Conservation (phyloP, 2,888 invertebrate genomes). For the Hirtodrosophila trivittata region DNA sequence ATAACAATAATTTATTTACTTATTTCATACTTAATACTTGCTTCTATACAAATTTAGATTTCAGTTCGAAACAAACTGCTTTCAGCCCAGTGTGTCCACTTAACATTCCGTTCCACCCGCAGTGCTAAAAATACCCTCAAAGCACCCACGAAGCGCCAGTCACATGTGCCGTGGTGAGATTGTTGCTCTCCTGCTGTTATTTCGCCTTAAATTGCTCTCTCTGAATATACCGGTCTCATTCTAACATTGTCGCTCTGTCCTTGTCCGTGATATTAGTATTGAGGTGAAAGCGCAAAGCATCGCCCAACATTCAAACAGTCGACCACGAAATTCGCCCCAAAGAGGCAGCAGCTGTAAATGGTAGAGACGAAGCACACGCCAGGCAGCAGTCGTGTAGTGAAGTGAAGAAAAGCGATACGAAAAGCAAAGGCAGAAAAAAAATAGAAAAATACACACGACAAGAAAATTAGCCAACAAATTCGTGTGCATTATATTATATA, state of each 20-base stretch:
- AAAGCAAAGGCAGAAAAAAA: constrained; percentile 31
- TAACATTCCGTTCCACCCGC: constrained; percentile 61
- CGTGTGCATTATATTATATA: constrained; percentile 50
- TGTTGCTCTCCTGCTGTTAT: constrained; percentile 16
- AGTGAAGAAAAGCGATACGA: constrained; percentile 52
- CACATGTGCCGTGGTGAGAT: constrained; percentile 74
- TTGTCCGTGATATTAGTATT: constrained; percentile 6
- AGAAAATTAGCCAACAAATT: constrained; percentile 54
- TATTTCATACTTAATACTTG: too few species aligned
- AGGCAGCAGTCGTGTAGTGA: constrained; percentile 55
- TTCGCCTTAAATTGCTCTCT: constrained; percentile 8
- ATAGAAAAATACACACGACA: constrained; percentile 40
- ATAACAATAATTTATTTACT: too few species aligned
- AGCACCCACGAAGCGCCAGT: constrained; percentile 62
- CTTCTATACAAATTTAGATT: too few species aligned
- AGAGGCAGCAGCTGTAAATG: constrained; percentile 63
- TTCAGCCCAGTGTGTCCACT: constrained; percentile 51
- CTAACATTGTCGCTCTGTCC: constrained; percentile 13
- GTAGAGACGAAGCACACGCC: constrained; percentile 48
- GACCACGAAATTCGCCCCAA: constrained; percentile 70
- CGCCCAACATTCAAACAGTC: constrained; percentile 58
- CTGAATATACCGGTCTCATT: neutral
- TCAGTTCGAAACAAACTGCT: neutral
- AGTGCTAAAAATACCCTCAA: constrained; percentile 67
- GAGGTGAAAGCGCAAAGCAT: constrained; percentile 51